These are phyloP conservation scores for Drosophila sulfurigaster DNA, from an alignment of 1,140 invertebrate species.

Conservation along the genomic window DNA sequence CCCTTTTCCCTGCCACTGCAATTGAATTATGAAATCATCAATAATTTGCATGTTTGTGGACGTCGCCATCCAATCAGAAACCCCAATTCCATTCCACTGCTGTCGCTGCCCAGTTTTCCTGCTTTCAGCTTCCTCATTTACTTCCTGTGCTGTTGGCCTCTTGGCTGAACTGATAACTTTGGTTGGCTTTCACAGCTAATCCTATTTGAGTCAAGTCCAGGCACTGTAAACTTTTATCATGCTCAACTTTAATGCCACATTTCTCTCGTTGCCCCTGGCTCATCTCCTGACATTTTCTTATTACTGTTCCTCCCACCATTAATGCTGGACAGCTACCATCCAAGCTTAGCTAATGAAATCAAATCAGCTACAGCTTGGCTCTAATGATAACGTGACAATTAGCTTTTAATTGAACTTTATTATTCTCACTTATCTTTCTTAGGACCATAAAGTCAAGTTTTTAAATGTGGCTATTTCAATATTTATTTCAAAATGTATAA, in stretches of 20 bases:
- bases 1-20: constrained; percentile 3
- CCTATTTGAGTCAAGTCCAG: constrained; percentile 20
- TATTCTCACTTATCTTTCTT: too few species aligned
- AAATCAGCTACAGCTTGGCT: too few species aligned
- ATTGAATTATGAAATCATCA: constrained; percentile 53
- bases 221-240: constrained; percentile 34
- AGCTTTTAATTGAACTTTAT: too few species aligned
- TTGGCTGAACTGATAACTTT: constrained; percentile 38
- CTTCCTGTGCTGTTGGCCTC: constrained; percentile 11
- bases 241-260: constrained; percentile 29
- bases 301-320: too few species aligned
- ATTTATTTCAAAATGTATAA: too few species aligned
- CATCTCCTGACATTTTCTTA: too few species aligned
- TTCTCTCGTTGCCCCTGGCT: background rate
- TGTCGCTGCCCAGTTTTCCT: background rate
- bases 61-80: background rate
- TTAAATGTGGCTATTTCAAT: too few species aligned
- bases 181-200: constrained; percentile 28
- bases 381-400: too few species aligned
- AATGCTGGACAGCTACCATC: too few species aligned
- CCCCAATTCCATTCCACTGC: background rate
- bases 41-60: constrained; percentile 44
- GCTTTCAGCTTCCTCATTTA: constrained; percentile 6
- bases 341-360: too few species aligned
- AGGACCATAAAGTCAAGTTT: too few species aligned